Percentiles rank a stretch among this genome's conserved stretches.
Conservation (phyloP, 2,113 vertebrate genomes). For the Saguinus midas region DNA sequence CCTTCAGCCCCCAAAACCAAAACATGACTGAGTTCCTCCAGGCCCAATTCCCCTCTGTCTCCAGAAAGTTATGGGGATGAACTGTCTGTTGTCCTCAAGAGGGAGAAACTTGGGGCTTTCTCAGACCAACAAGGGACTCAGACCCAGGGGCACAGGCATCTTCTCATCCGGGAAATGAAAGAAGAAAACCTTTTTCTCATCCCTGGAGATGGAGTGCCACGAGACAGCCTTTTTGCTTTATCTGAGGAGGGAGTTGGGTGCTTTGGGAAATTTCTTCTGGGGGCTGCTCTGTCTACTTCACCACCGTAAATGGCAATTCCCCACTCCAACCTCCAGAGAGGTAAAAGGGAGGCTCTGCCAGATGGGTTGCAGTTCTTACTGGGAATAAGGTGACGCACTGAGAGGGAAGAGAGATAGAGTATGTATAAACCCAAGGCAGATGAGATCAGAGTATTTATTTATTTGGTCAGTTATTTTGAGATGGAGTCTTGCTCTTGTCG, state of each 20-base stretch:
- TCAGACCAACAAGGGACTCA: neutral
- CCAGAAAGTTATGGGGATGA: neutral
- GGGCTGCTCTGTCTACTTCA: neutral
- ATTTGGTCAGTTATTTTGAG: too few species aligned
- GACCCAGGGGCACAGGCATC: neutral
- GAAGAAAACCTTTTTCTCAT: neutral
- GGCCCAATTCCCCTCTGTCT: neutral
- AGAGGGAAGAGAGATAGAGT: accelerated
- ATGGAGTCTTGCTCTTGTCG: too few species aligned
- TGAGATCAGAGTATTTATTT: neutral
- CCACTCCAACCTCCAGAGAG: accelerated
- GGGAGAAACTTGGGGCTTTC: neutral
- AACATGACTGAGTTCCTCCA: accelerated
- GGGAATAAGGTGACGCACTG: accelerated
- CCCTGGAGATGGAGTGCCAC: neutral
- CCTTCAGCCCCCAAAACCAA: too few species aligned
- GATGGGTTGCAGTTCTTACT: accelerated
- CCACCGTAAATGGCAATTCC: accelerated
- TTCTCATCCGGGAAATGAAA: neutral
- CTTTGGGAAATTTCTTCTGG: neutral
- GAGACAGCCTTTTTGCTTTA: neutral
- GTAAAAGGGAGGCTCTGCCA: neutral
- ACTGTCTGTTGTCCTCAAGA: neutral
- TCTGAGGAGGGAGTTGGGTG: neutral
- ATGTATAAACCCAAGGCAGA: accelerated